Conservation (phyloP, 2,797 vertebrate species). For the Alectoris magna region DNA sequence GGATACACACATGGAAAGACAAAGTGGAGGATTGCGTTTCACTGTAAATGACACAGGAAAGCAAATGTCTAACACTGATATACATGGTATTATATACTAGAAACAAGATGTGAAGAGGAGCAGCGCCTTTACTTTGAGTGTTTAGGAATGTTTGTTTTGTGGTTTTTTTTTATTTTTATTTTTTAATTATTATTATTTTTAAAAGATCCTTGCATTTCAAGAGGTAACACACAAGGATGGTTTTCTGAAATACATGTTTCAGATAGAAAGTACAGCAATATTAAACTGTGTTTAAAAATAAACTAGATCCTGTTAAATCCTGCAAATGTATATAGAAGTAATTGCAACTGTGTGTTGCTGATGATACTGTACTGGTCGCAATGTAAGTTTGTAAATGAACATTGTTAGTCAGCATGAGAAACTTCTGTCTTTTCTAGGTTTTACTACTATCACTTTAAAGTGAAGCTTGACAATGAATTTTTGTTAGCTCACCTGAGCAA, state of each 20-base stretch:
- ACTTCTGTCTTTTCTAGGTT: background rate
- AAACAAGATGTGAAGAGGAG: background rate
- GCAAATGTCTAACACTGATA: background rate
- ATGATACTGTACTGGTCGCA: background rate
- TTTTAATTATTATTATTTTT: background rate
- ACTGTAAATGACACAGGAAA: background rate
- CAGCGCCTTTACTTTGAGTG: background rate
- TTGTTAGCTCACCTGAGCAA: background rate
- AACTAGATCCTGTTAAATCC: background rate
- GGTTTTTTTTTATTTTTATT: background rate
- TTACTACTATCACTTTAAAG: background rate
- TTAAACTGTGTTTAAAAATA: background rate
- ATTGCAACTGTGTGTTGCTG: background rate
- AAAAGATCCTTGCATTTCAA: background rate
- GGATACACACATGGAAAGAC: background rate
- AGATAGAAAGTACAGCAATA: background rate
- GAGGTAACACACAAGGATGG: background rate
- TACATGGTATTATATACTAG: background rate
- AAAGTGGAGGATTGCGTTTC: background rate
- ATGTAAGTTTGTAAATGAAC: no score
- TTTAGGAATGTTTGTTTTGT: background rate
- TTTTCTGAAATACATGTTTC: background rate
- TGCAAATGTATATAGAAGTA: background rate
- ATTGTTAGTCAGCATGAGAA: background rate
- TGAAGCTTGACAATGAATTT: background rate